These are phyloP conservation scores for Myrmecophaga tridactyla DNA, from an alignment of 2,113 vertebrate species.

Conservation along the genomic window DNA sequence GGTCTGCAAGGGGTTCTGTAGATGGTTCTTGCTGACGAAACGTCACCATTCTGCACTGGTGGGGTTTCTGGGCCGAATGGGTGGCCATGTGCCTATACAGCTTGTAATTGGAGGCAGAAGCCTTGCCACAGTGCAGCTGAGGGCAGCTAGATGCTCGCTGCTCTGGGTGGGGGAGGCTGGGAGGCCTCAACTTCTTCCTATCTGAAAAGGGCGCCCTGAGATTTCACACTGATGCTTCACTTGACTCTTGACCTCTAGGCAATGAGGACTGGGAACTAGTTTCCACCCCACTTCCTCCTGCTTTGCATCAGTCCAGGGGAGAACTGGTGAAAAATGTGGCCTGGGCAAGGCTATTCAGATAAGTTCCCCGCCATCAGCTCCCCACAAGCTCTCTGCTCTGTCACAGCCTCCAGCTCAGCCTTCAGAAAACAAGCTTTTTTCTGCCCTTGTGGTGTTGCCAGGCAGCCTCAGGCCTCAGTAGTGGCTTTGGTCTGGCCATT, in stretches of 20 bases:
- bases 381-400: fast-evolving
- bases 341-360: slow-evolving; percentile 88
- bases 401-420: background rate
- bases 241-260: too few relatives aligned
- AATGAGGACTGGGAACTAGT: slow-evolving; percentile 76
- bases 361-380: slow-evolving; percentile 7
- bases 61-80: slow-evolving; percentile 94
- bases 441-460: background rate
- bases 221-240: too few relatives aligned
- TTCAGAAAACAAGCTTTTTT: slow-evolving; percentile 18
- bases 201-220: too few relatives aligned
- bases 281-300: slow-evolving; percentile 86
- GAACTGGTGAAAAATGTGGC: slow-evolving; percentile 87
- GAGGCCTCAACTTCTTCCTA: too few relatives aligned
- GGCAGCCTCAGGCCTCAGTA: background rate
- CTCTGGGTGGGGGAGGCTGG: too few relatives aligned
- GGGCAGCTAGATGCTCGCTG: too few relatives aligned
- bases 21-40: slow-evolving; percentile 93
- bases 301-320: slow-evolving; percentile 88
- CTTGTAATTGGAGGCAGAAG: slow-evolving; percentile 96
- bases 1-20: slow-evolving; percentile 95
- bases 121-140: slow-evolving; percentile 43
- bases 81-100: slow-evolving; percentile 96
- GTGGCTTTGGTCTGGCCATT: background rate
- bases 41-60: slow-evolving; percentile 95